Percentiles rank a stretch among this genome's conserved stretches.
phyloP scores from a whole-genome alignment of 2,797 vertebrate species.

The Myioborus miniatus region DNA sequence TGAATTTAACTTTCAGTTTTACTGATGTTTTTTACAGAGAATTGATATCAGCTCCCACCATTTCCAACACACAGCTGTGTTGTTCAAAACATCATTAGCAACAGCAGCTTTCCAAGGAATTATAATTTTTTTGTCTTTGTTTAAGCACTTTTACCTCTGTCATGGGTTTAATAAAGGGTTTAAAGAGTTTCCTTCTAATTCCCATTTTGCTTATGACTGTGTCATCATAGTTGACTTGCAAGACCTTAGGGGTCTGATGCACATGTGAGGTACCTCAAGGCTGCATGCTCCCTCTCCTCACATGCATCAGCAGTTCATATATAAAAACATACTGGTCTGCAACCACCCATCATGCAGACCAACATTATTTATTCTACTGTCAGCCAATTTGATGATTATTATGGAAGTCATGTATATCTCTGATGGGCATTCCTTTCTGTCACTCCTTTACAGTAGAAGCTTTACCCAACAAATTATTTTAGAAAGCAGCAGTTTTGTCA shows the following conservation, averaged over 20 bases:
- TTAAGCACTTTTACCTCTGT: background rate
- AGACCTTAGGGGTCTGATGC: background rate
- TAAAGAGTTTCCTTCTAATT: background rate
- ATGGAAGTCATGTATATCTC: background rate
- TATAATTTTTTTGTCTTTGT: background rate
- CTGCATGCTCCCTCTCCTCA: background rate
- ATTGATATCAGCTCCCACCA: background rate
- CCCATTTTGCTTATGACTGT: background rate
- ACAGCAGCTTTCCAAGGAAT: background rate
- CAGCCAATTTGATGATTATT: background rate
- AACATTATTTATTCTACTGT: background rate
- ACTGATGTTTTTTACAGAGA: background rate
- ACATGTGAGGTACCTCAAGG: background rate
- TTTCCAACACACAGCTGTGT: background rate
- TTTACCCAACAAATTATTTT: background rate
- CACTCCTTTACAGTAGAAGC: background rate
- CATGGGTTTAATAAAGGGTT: background rate
- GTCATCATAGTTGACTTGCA: background rate
- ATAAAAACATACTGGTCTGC: background rate
- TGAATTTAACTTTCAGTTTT: background rate
- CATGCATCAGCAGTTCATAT: background rate
- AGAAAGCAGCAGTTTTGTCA: background rate
- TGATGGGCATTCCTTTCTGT: background rate
- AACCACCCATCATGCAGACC: background rate
- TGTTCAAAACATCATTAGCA: background rate